Conservation (phyloP, 2,888 invertebrate species). For the Cataglyphis altisquamis region DNA sequence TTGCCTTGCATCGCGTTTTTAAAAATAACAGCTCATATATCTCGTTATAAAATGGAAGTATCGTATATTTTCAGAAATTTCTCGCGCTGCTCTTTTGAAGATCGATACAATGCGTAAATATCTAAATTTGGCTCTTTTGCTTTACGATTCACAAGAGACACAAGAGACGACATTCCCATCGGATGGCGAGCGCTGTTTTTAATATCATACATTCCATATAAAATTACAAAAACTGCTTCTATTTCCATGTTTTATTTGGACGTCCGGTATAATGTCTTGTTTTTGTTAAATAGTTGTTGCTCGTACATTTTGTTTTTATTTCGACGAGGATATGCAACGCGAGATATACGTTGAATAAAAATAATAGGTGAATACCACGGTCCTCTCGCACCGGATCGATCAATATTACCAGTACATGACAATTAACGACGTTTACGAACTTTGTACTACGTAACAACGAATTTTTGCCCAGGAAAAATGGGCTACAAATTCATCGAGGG, state of each 20-base stretch:
- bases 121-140: not conserved
- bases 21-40: conserved; percentile 5
- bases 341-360: conserved; percentile 50
- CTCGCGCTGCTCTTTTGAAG: conserved; percentile 5
- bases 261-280: conserved; percentile 26
- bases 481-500: not conserved
- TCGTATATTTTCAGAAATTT: conserved; percentile 9
- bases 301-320: conserved; percentile 46
- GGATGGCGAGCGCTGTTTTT: conserved; percentile 36
- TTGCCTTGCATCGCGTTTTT: not conserved
- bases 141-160: conserved; percentile 31
- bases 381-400: conserved; percentile 16
- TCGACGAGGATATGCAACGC: conserved; percentile 19
- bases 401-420: conserved; percentile 36
- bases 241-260: conserved; percentile 36
- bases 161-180: not conserved
- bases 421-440: conserved; percentile 41
- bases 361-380: conserved; percentile 37
- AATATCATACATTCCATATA: conserved; percentile 18
- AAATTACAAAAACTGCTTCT: conserved; percentile 46
- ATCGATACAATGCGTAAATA: conserved; percentile 26
- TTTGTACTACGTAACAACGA: conserved; percentile 11
- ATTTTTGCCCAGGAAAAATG: conserved; percentile 32
- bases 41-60: conserved; percentile 12
- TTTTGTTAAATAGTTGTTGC: conserved; percentile 52